Conservation (phyloP, 2,113 vertebrate species). For the Enhydra lutris region DNA sequence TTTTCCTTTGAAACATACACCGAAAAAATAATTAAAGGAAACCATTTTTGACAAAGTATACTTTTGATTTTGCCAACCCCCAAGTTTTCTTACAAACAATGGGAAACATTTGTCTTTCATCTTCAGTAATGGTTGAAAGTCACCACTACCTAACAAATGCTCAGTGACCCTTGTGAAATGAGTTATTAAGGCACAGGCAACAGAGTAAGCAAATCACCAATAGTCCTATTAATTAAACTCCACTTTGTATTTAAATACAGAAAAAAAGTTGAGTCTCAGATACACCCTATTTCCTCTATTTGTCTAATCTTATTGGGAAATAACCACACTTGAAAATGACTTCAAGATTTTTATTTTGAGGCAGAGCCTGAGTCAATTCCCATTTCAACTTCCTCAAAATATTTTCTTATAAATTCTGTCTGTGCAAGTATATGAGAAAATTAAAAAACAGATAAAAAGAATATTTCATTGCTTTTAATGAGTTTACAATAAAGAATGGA, state of each 20-base stretch:
- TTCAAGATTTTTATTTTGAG: background rate
- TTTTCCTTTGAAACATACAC: slow-evolving; percentile 47
- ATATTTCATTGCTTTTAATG: background rate
- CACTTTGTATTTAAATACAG: background rate
- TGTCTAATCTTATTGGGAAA: background rate
- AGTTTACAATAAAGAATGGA: background rate
- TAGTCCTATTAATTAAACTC: background rate
- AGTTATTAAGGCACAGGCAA: background rate
- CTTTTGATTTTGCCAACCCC: slow-evolving; percentile 53
- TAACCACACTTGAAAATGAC: background rate
- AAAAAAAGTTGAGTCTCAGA: background rate
- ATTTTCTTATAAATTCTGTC: background rate
- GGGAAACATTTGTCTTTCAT: slow-evolving; percentile 61
- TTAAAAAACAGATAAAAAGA: background rate
- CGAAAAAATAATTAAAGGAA: slow-evolving; percentile 53
- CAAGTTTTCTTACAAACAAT: slow-evolving; percentile 56
- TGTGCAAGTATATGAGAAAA: background rate
- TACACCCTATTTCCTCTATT: background rate
- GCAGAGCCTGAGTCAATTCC: background rate
- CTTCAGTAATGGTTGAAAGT: slow-evolving; percentile 33
- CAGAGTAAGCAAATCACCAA: background rate
- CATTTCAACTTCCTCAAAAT: background rate
- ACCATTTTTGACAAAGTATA: slow-evolving; percentile 44
- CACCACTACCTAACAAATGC: slow-evolving; percentile 46
- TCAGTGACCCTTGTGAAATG: background rate